Base-by-base conservation (phyloP, 2,113 vertebrate species). In the Athene cunicularia region DNA sequence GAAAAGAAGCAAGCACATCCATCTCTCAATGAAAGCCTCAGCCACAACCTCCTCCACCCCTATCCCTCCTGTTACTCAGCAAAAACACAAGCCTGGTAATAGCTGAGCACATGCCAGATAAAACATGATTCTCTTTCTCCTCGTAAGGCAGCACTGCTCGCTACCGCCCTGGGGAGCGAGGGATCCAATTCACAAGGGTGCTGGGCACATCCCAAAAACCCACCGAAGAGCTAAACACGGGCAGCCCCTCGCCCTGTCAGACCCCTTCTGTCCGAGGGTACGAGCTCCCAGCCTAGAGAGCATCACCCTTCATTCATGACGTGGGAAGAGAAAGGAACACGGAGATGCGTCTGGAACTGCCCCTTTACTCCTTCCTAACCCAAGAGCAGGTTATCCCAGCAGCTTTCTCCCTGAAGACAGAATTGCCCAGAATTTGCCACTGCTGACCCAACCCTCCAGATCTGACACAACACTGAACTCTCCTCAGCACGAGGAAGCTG, bases 41-140 rank as follows among this genome's bases (percentile, higher is more conserved):
- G 62, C 55, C 75, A 37, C 79, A 18, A 22, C 90, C 86, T 90
- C 68, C 90, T 86, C 84, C 52, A 9, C 85, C 92, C 79, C 68
- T 49, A 59, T 24, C 30, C 52, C 81, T 88, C 79, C 89, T 64
- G 67, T 73, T 96, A 88, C 80, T 95, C 92, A 88, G 95, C 88
- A 88, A 63, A 91, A 94, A 6, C 67, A 32, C 23, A n/a, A 39
- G 28, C 43, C 43, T 70, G 47, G 30, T 58, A 55, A 67, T 5
- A 79, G 94, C 66, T 39, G 55, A 77, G 91, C 81, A 37, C 70
- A 37, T 6, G 56, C 50, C 72, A 45, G 43, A 32, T 16, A 52
- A 72, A 91, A 16, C 12, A 52, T 1, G 15, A 59, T 28, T 26
- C 62, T 26, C 62, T 15, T 66, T n/a, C 64, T 62, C 45, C 59